Conservation (phyloP, 2,797 vertebrate genomes). For the Pseudopleuronectes americanus region DNA sequence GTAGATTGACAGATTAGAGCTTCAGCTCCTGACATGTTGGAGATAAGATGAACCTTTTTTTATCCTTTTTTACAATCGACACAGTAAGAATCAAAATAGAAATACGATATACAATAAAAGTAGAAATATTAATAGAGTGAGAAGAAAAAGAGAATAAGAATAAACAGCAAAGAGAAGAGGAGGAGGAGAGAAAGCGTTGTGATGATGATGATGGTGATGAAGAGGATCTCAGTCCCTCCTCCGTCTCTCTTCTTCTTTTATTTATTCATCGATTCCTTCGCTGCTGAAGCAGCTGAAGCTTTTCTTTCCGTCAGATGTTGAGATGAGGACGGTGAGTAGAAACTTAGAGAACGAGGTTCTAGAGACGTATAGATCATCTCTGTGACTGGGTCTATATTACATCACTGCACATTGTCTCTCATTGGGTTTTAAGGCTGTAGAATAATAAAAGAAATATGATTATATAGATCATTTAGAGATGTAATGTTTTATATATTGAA, state of each 20-base stretch:
- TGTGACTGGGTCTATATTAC: background rate
- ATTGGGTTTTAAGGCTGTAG: no score
- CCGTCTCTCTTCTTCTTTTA: constrained; percentile 33
- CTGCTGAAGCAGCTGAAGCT: constrained; percentile 19
- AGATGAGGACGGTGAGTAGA: constrained; percentile 13
- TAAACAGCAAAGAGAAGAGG: background rate
- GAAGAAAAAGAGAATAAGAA: background rate
- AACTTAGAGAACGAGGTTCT: constrained; percentile 16
- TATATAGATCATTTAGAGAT: no score
- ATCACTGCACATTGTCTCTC: no score
- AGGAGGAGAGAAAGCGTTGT: background rate
- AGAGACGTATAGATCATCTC: background rate
- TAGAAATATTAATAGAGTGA: no score
- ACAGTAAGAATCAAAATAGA: no score
- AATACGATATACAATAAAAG: background rate
- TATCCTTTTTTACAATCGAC: no score
- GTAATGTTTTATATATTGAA: no score
- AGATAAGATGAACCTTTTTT: no score
- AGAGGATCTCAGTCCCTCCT: background rate
- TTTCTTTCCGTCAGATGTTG: background rate
- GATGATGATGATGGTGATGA: background rate
- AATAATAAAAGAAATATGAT: no score
- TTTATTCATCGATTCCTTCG: constrained; percentile 56
- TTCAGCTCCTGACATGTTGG: no score
- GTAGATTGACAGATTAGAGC: background rate